Evolutionary conservation across 2,113 vertebrate species (phyloP).

Genomic region (Riparia riparia): DNA sequence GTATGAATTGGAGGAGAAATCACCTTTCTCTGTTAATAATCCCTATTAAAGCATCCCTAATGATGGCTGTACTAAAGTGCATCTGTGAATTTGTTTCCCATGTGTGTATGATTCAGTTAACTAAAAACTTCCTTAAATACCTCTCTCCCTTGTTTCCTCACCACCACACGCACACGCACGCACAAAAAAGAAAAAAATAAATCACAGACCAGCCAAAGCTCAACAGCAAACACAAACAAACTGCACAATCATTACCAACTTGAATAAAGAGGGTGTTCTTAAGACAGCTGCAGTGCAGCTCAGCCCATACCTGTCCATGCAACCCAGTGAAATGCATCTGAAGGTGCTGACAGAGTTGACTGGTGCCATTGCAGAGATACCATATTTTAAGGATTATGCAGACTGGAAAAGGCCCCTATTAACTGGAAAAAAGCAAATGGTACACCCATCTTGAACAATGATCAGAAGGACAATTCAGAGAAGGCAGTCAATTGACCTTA

Average conservation of each 20-base stretch:
- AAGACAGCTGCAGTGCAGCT: background rate
- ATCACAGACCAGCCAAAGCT: background rate
- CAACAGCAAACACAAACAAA: background rate
- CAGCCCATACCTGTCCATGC: background rate
- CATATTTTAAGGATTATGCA: background rate
- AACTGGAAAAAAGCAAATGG: background rate
- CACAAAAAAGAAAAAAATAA: background rate
- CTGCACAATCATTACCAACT: background rate
- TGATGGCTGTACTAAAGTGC: background rate
- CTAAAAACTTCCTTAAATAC: background rate
- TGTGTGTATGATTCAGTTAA: background rate
- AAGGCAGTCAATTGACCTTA: background rate
- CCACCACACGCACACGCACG: too few relatives aligned
- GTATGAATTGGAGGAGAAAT: background rate
- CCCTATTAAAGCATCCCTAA: background rate
- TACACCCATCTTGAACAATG: background rate
- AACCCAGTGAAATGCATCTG: background rate
- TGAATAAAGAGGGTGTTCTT: background rate
- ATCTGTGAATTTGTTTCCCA: background rate
- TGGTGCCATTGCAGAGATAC: background rate
- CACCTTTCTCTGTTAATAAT: background rate
- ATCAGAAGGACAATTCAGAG: background rate
- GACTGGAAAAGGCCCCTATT: background rate
- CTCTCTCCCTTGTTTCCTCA: background rate
- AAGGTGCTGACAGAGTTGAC: background rate